Conservation (phyloP, 2,797 vertebrate species). For the Urosaurus nigricauda region DNA sequence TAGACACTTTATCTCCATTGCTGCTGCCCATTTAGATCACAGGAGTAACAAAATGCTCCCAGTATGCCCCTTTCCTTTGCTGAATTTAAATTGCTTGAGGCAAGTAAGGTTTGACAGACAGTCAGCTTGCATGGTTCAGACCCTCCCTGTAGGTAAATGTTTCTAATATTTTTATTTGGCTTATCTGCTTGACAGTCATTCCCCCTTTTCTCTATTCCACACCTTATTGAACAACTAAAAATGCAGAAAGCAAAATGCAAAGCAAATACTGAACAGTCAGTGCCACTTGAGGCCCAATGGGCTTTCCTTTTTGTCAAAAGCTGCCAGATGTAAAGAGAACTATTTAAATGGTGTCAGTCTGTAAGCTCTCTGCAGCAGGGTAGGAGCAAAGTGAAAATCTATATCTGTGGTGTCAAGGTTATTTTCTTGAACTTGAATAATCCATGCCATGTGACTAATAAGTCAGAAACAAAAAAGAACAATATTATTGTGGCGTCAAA, state of each 20-base stretch:
- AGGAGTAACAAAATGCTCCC: background rate
- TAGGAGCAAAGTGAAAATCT: constrained; percentile 28
- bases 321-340: constrained; percentile 51
- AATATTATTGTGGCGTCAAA: constrained; percentile 10
- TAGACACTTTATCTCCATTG: background rate
- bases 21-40: background rate
- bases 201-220: background rate
- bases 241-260: constrained; percentile 51
- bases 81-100: background rate
- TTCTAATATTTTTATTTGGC: constrained; percentile 51
- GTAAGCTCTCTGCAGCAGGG: background rate
- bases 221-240: constrained; percentile 58
- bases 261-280: constrained; percentile 29
- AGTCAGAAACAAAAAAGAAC: background rate
- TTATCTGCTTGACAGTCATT: constrained; percentile 34
- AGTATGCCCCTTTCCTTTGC: background rate
- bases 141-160: constrained; percentile 25
- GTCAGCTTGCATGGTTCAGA: constrained; percentile 10
- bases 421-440: constrained; percentile 39
- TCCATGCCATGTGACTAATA: background rate
- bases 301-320: constrained; percentile 63
- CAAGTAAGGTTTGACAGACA: constrained; percentile 35
- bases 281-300: constrained; percentile 46
- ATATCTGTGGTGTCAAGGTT: constrained; percentile 32
- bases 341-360: constrained; percentile 47